These are phyloP conservation scores for Rhynchonema sp. DNA, from an alignment of 2,888 invertebrate species.

Conservation along the genomic window DNA sequence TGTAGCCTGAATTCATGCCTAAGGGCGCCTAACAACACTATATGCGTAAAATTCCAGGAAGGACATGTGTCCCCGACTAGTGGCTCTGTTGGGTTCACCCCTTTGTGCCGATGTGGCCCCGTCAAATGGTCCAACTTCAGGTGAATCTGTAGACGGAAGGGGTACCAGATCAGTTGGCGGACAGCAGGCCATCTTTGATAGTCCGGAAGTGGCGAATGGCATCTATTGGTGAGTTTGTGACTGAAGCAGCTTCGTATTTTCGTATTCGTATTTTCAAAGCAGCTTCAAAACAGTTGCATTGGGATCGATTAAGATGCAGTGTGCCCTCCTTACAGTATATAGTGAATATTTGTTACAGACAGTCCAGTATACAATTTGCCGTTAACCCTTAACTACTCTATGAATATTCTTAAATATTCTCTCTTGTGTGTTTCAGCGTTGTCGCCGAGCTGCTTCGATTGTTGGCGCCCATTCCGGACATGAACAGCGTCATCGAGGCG, in stretches of 20 bases:
- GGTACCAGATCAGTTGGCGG: constrained; percentile 19
- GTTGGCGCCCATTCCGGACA: constrained; percentile 56
- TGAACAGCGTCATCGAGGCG: constrained; percentile 74
- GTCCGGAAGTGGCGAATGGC: constrained; percentile 39
- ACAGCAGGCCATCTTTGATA: constrained; percentile 41
- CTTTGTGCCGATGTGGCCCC: not conserved
- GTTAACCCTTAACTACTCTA: too few relatives aligned
- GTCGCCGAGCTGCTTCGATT: constrained; percentile 67
- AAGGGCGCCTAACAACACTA: not conserved
- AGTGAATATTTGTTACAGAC: too few relatives aligned
- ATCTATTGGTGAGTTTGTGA: constrained; percentile 4
- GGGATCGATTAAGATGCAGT: too few relatives aligned
- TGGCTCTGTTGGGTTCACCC: constrained; percentile 68
- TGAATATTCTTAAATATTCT: too few relatives aligned
- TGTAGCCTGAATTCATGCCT: too few relatives aligned
- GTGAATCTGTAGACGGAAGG: constrained; percentile 45
- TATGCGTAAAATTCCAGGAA: constrained; percentile 41
- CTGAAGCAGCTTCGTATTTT: too few relatives aligned
- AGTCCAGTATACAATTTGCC: too few relatives aligned
- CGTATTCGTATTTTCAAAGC: too few relatives aligned
- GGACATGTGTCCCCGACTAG: constrained; percentile 68
- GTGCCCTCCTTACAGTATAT: too few relatives aligned
- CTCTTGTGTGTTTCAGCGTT: constrained; percentile 46
- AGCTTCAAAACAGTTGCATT: too few relatives aligned
- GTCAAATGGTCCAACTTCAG: constrained; percentile 44